Base-by-base conservation (phyloP, 1,140 invertebrate genomes). In the Diabrotica virgifera region DNA sequence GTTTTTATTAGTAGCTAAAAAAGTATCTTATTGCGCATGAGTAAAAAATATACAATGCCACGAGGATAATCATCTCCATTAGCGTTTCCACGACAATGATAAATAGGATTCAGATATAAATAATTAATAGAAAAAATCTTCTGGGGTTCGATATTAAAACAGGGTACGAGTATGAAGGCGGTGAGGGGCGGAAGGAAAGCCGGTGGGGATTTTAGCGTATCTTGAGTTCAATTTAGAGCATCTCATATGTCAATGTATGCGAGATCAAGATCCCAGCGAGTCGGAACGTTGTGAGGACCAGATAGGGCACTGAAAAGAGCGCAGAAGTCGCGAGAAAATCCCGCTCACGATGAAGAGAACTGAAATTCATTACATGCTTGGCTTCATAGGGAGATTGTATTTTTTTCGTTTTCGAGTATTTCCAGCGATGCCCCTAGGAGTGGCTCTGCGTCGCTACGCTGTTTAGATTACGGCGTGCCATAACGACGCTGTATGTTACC, bases 371-470 rank as follows among this genome's bases (percentile, higher is more conserved):
- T 74, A 74, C 70, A 74, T 74, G 72, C 70, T 72, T 74, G 53
- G 72, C 72, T 74, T 74, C 70, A 70, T 74, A 72, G 72, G 72
- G 72, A 74, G 72, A 74, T 74, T 74, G 72, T 74, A 72, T 74
- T 74, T 74, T 73, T 74, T 74, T 68, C 68, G 62, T 67, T 70
- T 72, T 70, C 70, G 67, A 68, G 64, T 64, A 70, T 72, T 70
- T 72, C 64, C 67, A 69, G 36, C 12, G 51, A 53, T 62, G 36
- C 52, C 60, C 60, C 7, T 9, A 12, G 36, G 60, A 50, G 52
- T 53, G 51, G 35, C 52, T 53, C 6, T 38, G 12, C 24, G 35
- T 36, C 37, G 24, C 6, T 38, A 38, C 24, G 35, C 52, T 55
- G 51, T 62, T 46, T 55, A 62, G 60, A 62, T 62, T 62, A 62